These are phyloP conservation scores for Erebia ligea DNA, from an alignment of 2,888 invertebrate genomes.

Conservation along the genomic window DNA sequence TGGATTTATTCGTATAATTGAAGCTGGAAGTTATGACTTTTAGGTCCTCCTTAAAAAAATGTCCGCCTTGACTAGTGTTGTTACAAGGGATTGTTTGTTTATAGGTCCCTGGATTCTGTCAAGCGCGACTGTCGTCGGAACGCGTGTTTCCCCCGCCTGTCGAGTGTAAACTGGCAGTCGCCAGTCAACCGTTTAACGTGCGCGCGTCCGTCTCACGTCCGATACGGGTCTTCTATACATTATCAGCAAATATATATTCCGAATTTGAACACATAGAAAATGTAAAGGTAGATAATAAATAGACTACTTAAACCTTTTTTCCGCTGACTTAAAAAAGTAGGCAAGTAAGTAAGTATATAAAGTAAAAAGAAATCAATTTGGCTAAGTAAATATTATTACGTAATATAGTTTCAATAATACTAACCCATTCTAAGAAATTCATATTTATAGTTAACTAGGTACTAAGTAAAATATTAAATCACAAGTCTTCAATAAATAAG, in stretches of 20 bases:
- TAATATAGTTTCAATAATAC: too few relatives aligned
- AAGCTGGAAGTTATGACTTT: background rate
- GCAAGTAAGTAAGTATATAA: background rate
- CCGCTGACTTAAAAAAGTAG: background rate
- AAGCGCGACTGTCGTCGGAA: slow-evolving; percentile 38
- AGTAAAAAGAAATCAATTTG: too few relatives aligned
- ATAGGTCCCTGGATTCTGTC: slow-evolving; percentile 18
- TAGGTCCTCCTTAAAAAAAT: background rate
- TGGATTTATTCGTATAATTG: background rate
- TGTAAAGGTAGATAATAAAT: background rate
- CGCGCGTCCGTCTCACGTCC: slow-evolving; percentile 57
- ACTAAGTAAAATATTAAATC: slow-evolving; percentile 9
- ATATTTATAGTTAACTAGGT: background rate
- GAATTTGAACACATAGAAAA: background rate
- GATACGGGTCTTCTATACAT: slow-evolving; percentile 56
- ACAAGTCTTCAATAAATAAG: slow-evolving; percentile 11
- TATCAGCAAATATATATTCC: slow-evolving; percentile 50
- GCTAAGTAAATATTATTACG: too few relatives aligned
- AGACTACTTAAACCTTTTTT: background rate
- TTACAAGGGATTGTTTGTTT: slow-evolving; percentile 23
- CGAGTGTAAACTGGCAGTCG: slow-evolving; percentile 68
- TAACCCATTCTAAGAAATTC: slow-evolving; percentile 4
- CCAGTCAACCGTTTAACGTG: slow-evolving; percentile 49
- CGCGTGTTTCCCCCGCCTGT: slow-evolving; percentile 66
- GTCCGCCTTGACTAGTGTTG: background rate